Base-by-base conservation (phyloP, 2,797 vertebrate species). In the Paratrypauchen microcephalus region DNA sequence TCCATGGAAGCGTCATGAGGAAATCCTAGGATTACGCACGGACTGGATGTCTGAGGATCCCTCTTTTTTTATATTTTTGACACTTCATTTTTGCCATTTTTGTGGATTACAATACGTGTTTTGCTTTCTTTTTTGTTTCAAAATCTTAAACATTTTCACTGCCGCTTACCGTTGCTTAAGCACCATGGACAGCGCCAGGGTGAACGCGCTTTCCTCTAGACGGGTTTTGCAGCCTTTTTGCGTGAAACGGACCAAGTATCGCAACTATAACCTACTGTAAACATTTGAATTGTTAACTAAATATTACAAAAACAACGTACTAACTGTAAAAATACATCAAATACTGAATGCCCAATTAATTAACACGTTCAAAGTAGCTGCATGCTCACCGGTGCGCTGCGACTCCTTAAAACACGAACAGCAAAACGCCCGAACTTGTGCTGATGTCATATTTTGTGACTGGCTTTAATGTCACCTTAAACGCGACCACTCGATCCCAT, bases 131-230 rank as follows among this genome's bases (percentile, higher is more conserved):
- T 60, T 26, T 54, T 0, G 7, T n/a, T 13, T n/a, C 9, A 4
- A 6, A 4, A 52, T 19, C 1, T 5, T 11, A 23, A 41, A 21
- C n/a, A 54, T 54, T 57, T 32, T 13, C 18, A 6, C 47, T 58
- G 15, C 52, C 16, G 16, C 9, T 64, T 59, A 57, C 66, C n/a
- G 68, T 71, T 30, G 2, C 72, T 85, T 86, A 79, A 89, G 83
- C 70, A 84, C 79, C 86, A 75, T 3, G 86, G 87, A 82, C 80
- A 90, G 87, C 65, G 68, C 9, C 47, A 65, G 24, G 7, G 63
- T 52, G 24, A 47, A 83, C 76, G 54, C 57, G 18, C 23, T 28
- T 5, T 48, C 24, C 50, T 28, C 45, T 45, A n/a, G 26, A 47
- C 50, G 45, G 63, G 52, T 52, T 45, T 12, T 50, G 63, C 47